Evolutionary conservation across 2,113 vertebrate species (phyloP), one percentile per base, ranked within the genome.

Genomic region (Bufo gargarizans): DNA sequence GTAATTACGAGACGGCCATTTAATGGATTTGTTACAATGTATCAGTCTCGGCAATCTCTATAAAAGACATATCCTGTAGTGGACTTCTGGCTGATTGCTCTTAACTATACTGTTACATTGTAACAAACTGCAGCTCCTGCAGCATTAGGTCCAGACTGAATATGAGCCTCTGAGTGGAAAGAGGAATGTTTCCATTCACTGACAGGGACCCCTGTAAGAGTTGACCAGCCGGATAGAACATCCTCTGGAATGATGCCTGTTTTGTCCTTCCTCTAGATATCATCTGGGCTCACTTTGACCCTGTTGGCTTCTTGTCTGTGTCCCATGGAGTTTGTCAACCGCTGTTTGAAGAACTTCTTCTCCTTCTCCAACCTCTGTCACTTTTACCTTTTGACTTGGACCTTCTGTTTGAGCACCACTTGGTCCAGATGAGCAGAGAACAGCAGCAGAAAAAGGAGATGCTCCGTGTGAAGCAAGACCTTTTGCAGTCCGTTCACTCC

Each of bases 301-400:
- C 96, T 0, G 96, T 95, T 93, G 97, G 97, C 84, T 97, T 99
- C 95, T 93, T 99, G 67, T 95, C 96, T 6, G 94, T 99, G 71
- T 95, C 98, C 0, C 97, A 97, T 13, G 94, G 96, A 0, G 93
- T 95, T 3, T 99, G 98, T 90, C 96, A 96, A 59, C 92, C 96
- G 0, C 96, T 99, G 72, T 97, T 97, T 0, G 96, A 98, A 91
- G 98, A 99, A 93, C 95, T 99, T 4, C 95, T 99, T 85, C 95
- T 99, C 76, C 93, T 99, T 58, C 96, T 99, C 3, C 98, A 99
- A 93, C 98, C 98, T 0, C 95, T 99, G 69, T 97, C 98, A 0
- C 95, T 99, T 85, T 95, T 99, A 77, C 98, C 98, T 88, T 99
- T 99, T 87, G 96, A 96, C 94, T 94, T 99, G 12, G 97, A 99